These are phyloP conservation scores for Catharus minimus DNA, from an alignment of 2,113 vertebrate species.

Conservation along the genomic window DNA sequence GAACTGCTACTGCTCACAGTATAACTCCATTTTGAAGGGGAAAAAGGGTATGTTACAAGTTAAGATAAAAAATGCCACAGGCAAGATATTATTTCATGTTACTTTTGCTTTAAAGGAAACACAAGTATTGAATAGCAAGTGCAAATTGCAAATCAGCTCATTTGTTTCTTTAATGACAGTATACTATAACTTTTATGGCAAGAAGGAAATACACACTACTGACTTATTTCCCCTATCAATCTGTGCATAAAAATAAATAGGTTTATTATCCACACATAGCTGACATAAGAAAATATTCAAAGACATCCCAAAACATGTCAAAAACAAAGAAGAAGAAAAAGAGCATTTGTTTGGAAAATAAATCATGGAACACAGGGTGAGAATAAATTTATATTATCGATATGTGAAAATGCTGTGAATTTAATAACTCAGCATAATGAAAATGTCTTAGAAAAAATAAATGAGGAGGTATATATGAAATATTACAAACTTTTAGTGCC, in stretches of 20 bases:
- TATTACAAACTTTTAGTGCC: neutral
- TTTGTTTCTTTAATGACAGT: neutral
- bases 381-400: neutral
- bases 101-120: neutral
- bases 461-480: neutral
- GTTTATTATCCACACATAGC: neutral
- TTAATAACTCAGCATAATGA: neutral
- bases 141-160: neutral
- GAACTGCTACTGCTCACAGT: neutral
- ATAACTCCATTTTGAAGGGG: neutral
- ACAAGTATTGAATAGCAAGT: neutral
- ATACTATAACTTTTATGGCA: neutral
- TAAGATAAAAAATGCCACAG: neutral
- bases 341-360: neutral
- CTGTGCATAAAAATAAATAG: neutral
- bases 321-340: neutral
- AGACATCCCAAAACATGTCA: neutral
- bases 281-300: neutral
- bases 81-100: neutral
- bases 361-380: neutral
- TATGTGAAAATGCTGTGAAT: neutral
- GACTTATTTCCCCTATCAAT: neutral
- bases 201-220: neutral
- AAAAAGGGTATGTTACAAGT: neutral
- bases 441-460: neutral